phyloP scores from a whole-genome alignment of 2,797 vertebrate genomes.

The Glossophaga mutica region DNA sequence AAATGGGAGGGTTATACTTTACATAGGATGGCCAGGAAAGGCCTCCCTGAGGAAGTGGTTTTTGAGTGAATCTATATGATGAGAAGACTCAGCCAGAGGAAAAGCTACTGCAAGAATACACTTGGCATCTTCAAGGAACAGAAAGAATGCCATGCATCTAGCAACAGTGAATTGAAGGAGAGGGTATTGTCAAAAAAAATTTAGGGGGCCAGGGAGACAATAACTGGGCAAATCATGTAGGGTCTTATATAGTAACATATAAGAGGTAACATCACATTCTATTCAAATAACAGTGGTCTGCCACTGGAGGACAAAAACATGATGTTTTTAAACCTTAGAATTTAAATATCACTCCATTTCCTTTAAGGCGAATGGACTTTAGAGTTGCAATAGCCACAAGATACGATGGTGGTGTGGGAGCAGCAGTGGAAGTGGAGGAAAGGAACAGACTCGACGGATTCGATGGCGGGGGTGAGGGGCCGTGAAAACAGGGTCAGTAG shows the following conservation, averaged over 20 bases:
- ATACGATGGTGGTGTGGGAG: background rate
- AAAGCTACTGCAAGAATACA: background rate
- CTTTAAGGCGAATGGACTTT: background rate
- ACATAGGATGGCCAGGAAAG: background rate
- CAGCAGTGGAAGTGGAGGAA: background rate
- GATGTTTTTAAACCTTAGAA: background rate
- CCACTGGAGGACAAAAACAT: background rate
- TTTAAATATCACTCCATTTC: background rate
- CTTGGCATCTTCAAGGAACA: background rate
- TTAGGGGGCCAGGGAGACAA: background rate
- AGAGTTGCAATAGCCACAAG: background rate
- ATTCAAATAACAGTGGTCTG: background rate
- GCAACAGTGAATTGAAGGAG: background rate
- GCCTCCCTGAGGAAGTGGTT: background rate
- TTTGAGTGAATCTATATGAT: background rate
- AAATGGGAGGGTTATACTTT: background rate
- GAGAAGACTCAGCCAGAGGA: background rate
- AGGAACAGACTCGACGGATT: background rate
- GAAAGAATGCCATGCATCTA: background rate
- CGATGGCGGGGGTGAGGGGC: background rate
- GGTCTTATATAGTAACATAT: background rate
- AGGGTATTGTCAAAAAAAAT: background rate
- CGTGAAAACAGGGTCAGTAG: background rate
- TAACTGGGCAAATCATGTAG: background rate
- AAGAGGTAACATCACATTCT: background rate